Evolutionary conservation across 2,797 vertebrate genomes (phyloP), one percentile per base, ranked within the genome.

Genomic region (Leuciscus waleckii): DNA sequence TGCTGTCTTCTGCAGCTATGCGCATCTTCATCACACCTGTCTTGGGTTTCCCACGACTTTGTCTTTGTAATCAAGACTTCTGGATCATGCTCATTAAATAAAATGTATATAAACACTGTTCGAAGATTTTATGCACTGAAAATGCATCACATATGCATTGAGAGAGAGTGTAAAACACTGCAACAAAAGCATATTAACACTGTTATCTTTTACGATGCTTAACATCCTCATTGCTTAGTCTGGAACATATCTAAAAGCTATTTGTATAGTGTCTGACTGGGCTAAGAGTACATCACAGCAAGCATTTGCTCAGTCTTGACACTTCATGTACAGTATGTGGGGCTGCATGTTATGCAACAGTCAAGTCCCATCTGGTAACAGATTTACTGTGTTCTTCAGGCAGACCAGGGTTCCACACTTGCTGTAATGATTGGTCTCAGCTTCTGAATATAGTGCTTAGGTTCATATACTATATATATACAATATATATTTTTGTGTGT

Each of bases 271-370:
- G 70, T 82, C 7, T 71, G 16, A 39, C 19, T 74, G 19, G 26
- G n/a, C 37, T n/a, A 35, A 71, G 29, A 7, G 26, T 75, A 51
- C 32, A 75, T 17, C 39, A 29, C 71, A 67, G 71, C 76, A 71
- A 63, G 54, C 19, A 17, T 83, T 76, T 83, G 41, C 7, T 85
- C 32, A 65, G 74, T 65, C 79, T 68, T 82, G 71, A 13, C 35
- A 63, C 69, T 56, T 54, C 7, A 35, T 81, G 37, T 7, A 29
- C 29, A 29, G 29, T 29, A 51, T 35, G 73, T 71, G 26, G 56
- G 61, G 83, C 49, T 89, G 69, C 41, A 73, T 54, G 81, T 94
- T 94, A 93, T 77, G 91, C 79, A 95, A 93, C 58, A 37, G 56
- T 80, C 76, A 68, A 73, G 78, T 74, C 29, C 87, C 89, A 91